Evolutionary conservation across 2,797 vertebrate genomes (phyloP), one percentile per base, ranked within the genome.

Genomic region (Mionectes olivaceus): DNA sequence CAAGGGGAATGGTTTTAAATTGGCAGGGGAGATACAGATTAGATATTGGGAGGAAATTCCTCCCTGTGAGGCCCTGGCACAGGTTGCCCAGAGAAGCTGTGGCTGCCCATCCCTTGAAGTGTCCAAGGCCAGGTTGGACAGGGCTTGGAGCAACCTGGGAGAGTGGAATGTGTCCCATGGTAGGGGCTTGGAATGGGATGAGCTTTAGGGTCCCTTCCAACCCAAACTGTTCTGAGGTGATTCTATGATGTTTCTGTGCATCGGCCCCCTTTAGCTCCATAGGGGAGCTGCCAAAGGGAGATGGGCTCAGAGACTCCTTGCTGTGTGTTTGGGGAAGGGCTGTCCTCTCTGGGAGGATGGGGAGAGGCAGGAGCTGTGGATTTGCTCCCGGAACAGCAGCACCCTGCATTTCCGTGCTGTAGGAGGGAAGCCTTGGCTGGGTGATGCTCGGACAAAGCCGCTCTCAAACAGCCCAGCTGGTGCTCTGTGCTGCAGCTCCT

Each of bases 371-470:
- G 52, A 90, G 39, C 46, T 67, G 53, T 78, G 80, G 32, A 5
- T 73, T 47, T 67, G 10, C 7, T 11, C 32, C 44, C 5, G 1
- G 0, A 13, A 43, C 46, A 85, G 43, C 85, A 84, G 39, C 50
- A 19, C 4, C 11, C 41, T 44, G 33, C 21, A 2, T 86, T 87
- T 50, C 35, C 13, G 21, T 2, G 3, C 50, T 68, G 19, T 43
- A 15, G 1, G 4, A 77, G 35, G 30, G 55, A 32, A 77, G 18
- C 30, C 32, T 85, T 10, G 57, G 44, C 52, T 39, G 75, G 32
- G 1, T 5, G 35, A 10, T 1, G 9, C 57, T 49, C 2, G 0
- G 23, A 46, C 32, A 37, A 47, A 43, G 24, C 61, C 1, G 0
- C 67, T 12, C 30, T 41, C 33, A 2, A 50, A 47, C 47, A 27